Percentiles rank a stretch among this genome's conserved stretches.
Conservation (phyloP, 2,888 invertebrate species). For the Pseudococcus jackbeardsleyi region DNA sequence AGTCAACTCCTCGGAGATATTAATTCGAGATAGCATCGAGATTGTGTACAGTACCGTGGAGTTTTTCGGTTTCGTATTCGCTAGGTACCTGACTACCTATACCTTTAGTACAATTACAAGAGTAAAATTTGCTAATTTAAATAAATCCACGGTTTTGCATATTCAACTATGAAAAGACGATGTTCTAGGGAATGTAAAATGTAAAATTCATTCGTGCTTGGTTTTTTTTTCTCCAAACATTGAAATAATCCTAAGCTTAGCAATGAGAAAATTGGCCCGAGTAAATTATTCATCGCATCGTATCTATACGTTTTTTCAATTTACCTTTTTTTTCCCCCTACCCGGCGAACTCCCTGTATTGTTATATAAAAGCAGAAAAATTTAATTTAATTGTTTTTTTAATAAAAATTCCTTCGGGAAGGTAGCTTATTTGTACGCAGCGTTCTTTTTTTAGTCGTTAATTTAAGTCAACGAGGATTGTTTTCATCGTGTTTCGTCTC, state of each 20-base stretch:
- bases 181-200: neutral
- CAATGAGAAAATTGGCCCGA: constrained; percentile 22
- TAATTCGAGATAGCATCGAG: neutral
- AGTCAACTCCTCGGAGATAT: neutral
- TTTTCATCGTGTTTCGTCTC: constrained; percentile 38
- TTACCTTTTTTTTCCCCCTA: neutral
- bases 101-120: neutral
- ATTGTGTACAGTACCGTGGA: neutral
- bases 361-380: neutral
- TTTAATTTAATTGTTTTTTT: neutral
- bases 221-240: neutral
- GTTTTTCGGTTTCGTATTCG: neutral
- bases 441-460: constrained; percentile 24
- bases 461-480: constrained; percentile 35
- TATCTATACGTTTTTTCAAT: constrained; percentile 34
- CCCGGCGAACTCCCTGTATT: neutral
- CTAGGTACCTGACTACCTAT: neutral
- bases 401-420: constrained; percentile 35
- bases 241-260: constrained; percentile 39
- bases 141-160: constrained; percentile 22
- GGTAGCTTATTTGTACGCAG: constrained; percentile 25
- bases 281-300: constrained; percentile 48
- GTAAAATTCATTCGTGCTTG: constrained; percentile 15
- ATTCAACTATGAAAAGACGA: neutral
- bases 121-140: constrained; percentile 37